These are phyloP conservation scores for Thomomys bottae DNA, from an alignment of 2,113 vertebrate species.

Conservation along the genomic window DNA sequence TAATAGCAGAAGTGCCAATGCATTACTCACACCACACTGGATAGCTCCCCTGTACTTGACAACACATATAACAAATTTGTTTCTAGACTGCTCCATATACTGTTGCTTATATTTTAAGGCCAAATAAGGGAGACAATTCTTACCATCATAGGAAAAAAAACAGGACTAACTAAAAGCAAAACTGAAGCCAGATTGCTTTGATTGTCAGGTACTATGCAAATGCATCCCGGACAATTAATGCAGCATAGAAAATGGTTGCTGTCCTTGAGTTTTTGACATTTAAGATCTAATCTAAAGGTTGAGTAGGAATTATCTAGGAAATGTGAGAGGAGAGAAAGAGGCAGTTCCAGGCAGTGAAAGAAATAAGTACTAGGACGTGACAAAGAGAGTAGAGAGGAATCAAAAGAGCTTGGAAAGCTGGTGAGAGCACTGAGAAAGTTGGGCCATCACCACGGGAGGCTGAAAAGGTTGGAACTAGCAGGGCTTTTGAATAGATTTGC, in stretches of 20 bases:
- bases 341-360: background rate
- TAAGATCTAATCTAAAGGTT: background rate
- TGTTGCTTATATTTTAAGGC: background rate
- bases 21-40: background rate
- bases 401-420: background rate
- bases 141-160: background rate
- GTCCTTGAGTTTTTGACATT: background rate
- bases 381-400: background rate
- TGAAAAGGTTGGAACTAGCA: background rate
- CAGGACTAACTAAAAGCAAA: constrained; percentile 4
- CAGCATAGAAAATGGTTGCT: background rate
- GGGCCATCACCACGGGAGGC: no score
- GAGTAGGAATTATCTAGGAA: constrained; percentile 10
- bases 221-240: background rate
- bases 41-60: background rate
- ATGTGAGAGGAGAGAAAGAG: background rate
- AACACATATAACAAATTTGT: background rate
- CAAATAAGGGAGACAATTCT: background rate
- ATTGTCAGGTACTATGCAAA: background rate
- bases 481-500: background rate
- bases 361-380: background rate
- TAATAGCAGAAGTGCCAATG: no score
- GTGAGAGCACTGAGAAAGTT: background rate
- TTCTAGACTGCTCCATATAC: background rate
- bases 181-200: constrained; percentile 45